Conservation (phyloP, 2,888 invertebrate species). For the Dilophus febrilis region DNA sequence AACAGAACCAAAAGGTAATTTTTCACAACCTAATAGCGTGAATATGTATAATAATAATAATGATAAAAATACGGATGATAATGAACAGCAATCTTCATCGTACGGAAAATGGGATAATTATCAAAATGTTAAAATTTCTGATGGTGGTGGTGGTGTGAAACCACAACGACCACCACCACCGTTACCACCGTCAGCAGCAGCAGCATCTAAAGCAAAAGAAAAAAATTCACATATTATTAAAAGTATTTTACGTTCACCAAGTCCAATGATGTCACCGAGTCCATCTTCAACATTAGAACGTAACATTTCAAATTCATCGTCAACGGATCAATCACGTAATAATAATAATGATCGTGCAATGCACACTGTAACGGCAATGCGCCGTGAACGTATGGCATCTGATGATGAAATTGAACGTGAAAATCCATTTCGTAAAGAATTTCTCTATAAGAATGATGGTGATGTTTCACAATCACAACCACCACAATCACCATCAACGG, state of each 20-base stretch:
- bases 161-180: not conserved
- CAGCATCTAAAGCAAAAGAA: not conserved
- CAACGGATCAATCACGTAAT: slow-evolving; percentile 1
- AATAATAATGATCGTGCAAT: too few relatives aligned
- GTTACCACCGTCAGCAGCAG: not conserved
- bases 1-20: not conserved
- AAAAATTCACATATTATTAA: slow-evolving; percentile 13
- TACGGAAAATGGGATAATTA: too few relatives aligned
- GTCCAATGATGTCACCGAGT: slow-evolving; percentile 22
- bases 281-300: slow-evolving; percentile 23
- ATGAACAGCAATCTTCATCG: too few relatives aligned
- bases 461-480: slow-evolving; percentile 3
- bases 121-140: too few relatives aligned
- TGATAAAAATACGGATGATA: too few relatives aligned
- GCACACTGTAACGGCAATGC: slow-evolving; percentile 14
- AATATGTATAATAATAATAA: too few relatives aligned
- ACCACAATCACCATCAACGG: slow-evolving; percentile 6
- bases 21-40: too few relatives aligned
- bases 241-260: slow-evolving; percentile 26
- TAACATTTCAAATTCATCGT: slow-evolving; percentile 14
- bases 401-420: slow-evolving; percentile 25
- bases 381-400: slow-evolving; percentile 12
- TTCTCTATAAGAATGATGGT: slow-evolving; percentile 13
- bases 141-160: not conserved
- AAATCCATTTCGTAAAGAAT: slow-evolving; percentile 28